Evolutionary conservation across 2,888 invertebrate genomes (phyloP).

Genomic region (Scotopteryx bipunctaria): DNA sequence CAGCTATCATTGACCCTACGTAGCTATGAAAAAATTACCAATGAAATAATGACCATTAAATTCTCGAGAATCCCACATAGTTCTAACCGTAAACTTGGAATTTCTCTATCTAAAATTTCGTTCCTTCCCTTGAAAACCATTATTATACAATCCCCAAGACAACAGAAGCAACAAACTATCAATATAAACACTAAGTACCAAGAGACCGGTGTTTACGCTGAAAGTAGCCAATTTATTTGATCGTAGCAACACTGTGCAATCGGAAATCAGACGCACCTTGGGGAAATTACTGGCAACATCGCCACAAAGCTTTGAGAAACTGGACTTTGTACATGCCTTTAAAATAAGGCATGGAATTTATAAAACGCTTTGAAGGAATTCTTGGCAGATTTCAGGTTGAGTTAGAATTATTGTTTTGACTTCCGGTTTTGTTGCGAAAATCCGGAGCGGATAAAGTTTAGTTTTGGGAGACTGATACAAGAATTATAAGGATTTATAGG

Average conservation of each 20-base stretch:
- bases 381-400: neutral
- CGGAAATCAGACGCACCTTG: conserved; percentile 58
- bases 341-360: conserved; percentile 7
- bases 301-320: conserved; percentile 29
- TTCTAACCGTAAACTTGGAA: no score
- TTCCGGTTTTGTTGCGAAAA: no score
- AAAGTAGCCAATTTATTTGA: conserved; percentile 60
- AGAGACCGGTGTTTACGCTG: conserved; percentile 48
- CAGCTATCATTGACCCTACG: no score
- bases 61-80: no score
- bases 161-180: conserved; percentile 23
- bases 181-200: conserved; percentile 29
- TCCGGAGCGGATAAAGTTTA: no score
- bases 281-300: conserved; percentile 64
- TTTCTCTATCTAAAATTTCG: no score
- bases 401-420: neutral
- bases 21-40: no score
- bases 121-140: neutral
- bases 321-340: conserved; percentile 20
- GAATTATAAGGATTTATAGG: no score
- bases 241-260: conserved; percentile 56
- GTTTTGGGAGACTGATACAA: no score
- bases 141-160: neutral
- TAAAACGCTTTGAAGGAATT: conserved; percentile 4
- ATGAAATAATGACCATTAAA: no score